Conservation (phyloP, 2,113 vertebrate species). For the Laterallus jamaicensis region DNA sequence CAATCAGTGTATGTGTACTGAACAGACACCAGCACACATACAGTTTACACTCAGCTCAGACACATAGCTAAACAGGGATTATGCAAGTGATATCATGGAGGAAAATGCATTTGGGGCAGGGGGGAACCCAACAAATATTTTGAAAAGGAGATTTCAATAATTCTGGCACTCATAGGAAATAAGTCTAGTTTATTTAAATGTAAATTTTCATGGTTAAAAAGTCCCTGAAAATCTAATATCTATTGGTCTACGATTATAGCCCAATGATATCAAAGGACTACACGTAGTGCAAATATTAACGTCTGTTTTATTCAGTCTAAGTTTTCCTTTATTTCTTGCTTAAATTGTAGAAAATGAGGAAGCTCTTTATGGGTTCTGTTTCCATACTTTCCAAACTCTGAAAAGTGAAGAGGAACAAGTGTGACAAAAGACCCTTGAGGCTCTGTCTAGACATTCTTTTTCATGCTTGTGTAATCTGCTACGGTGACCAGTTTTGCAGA, state of each 20-base stretch:
- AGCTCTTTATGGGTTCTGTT: background rate
- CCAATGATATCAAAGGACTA: background rate
- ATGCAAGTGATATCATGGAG: background rate
- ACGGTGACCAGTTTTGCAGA: background rate
- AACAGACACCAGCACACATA: background rate
- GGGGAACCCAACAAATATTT: background rate
- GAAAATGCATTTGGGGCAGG: background rate
- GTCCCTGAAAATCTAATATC: background rate
- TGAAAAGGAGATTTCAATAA: background rate
- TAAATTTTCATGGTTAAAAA: background rate
- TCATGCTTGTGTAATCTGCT: background rate
- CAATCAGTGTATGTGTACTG: background rate
- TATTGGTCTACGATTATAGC: background rate
- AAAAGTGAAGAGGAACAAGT: background rate
- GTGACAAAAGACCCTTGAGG: background rate
- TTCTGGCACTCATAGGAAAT: background rate
- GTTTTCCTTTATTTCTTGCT: background rate
- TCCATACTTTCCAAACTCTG: background rate
- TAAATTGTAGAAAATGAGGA: background rate
- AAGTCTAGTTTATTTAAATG: background rate
- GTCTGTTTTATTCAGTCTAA: background rate
- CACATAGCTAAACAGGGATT: background rate
- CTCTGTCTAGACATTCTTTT: background rate
- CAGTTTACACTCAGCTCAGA: background rate
- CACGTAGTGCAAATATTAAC: background rate